Evolutionary conservation across 2,888 invertebrate species (phyloP).

Genomic region (Nasonia oneida): DNA sequence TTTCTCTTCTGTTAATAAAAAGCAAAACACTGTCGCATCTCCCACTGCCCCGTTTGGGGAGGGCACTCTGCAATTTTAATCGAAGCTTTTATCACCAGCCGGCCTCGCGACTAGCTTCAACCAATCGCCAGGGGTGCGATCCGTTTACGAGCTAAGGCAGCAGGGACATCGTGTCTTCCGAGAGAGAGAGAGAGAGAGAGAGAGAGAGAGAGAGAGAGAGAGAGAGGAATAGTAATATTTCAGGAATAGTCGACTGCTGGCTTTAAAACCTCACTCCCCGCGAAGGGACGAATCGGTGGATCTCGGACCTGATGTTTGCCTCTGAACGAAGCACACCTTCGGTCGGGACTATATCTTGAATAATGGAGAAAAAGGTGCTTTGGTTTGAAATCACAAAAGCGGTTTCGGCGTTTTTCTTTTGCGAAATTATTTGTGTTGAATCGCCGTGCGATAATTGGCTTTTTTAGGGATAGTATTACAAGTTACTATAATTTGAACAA

Average conservation of each 20-base stretch:
- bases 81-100: conserved; percentile 37
- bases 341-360: conserved; percentile 11
- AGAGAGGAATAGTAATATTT: background rate
- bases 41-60: background rate
- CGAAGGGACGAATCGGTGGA: background rate
- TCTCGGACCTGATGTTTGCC: conserved; percentile 13
- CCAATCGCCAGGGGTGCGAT: conserved; percentile 38
- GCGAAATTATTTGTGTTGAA: background rate
- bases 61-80: conserved; percentile 23
- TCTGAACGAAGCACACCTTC: background rate
- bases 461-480: background rate
- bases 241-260: background rate
- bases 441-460: background rate
- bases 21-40: background rate
- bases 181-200: background rate
- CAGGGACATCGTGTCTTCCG: conserved; percentile 3
- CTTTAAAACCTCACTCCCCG: conserved; percentile 22
- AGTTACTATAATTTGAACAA: too few relatives aligned
- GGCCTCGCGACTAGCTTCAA: background rate
- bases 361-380: conserved; percentile 15
- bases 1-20: background rate
- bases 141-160: conserved; percentile 38
- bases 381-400: background rate
- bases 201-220: background rate
- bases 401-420: background rate